Evolutionary conservation across 2,888 invertebrate genomes (phyloP).

Genomic region (Melitaea athalia): DNA sequence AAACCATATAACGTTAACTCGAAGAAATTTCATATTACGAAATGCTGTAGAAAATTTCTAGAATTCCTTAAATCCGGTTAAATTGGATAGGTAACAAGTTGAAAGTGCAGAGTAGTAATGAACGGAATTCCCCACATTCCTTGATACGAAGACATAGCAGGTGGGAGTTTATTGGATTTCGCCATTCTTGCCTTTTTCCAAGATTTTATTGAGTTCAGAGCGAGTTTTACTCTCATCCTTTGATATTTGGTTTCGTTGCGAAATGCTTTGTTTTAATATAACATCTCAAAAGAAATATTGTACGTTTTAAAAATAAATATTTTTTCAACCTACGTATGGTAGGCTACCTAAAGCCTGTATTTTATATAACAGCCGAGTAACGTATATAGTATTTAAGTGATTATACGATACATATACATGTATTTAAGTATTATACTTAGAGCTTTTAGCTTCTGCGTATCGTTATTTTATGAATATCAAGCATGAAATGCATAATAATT

Average conservation of each 20-base stretch:
- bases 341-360: too few relatives aligned
- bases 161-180: constrained; percentile 73
- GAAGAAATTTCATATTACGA: constrained; percentile 40
- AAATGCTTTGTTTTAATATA: constrained; percentile 17
- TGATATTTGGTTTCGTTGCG: constrained; percentile 28
- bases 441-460: too few relatives aligned
- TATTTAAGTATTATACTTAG: too few relatives aligned
- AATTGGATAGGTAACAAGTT: constrained; percentile 72
- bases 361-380: too few relatives aligned
- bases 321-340: too few relatives aligned
- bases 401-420: too few relatives aligned
- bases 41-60: constrained; percentile 35
- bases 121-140: constrained; percentile 69
- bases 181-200: constrained; percentile 41
- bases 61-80: constrained; percentile 54
- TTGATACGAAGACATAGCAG: constrained; percentile 65
- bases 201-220: constrained; percentile 55
- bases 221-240: constrained; percentile 25
- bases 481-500: too few relatives aligned
- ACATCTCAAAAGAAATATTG: constrained; percentile 2
- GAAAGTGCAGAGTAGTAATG: constrained; percentile 69
- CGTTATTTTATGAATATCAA: too few relatives aligned
- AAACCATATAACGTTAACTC: constrained; percentile 19
- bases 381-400: too few relatives aligned
- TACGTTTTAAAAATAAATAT: background rate